A percentile compares a stretch with the other conserved stretches of the same genome.
phyloP scores from a whole-genome alignment of 2,797 vertebrate species.

The Cirrhinus molitorella region DNA sequence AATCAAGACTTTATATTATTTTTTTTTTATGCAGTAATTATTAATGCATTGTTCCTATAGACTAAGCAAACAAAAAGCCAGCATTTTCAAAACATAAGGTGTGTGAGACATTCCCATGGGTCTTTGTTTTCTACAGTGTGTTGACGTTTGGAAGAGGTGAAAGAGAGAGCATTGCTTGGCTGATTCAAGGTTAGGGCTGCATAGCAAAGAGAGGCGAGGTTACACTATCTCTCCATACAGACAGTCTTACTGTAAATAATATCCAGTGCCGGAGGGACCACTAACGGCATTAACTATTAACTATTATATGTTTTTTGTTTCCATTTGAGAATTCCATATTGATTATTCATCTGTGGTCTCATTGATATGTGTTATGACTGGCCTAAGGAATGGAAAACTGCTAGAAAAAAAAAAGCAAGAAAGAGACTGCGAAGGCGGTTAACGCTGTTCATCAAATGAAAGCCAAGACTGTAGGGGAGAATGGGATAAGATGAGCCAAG shows the following conservation, averaged over 20 bases:
- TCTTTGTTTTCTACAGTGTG: conserved; percentile 8
- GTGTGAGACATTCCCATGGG: conserved; percentile 8
- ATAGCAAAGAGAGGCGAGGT: conserved; percentile 52
- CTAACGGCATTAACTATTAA: conserved; percentile 24
- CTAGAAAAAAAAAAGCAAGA: background rate
- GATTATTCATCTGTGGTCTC: conserved; percentile 57
- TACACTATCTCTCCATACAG: conserved; percentile 66
- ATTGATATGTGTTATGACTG: conserved; percentile 69
- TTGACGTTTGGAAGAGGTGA: background rate
- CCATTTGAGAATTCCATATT: conserved; percentile 55
- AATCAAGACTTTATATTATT: background rate
- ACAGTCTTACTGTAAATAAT: conserved; percentile 58
- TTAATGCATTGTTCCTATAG: background rate
- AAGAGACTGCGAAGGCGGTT: background rate
- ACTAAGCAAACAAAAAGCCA: conserved; percentile 31
- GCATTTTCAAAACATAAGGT: conserved; percentile 24
- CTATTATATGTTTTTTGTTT: conserved; percentile 26
- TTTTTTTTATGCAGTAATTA: background rate
- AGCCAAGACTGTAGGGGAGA: conserved; percentile 43
- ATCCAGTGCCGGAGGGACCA: conserved; percentile 61
- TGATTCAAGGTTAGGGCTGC: conserved; percentile 56
- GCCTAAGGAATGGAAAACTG: conserved; percentile 55
- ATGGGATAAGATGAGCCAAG: conserved; percentile 4
- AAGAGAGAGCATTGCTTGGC: conserved; percentile 37
- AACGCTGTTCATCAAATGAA: conserved; percentile 25